A percentile compares a stretch with the other conserved stretches of the same genome.
Conservation (phyloP, 1,140 invertebrate genomes). For the Eriocheir sinensis region DNA sequence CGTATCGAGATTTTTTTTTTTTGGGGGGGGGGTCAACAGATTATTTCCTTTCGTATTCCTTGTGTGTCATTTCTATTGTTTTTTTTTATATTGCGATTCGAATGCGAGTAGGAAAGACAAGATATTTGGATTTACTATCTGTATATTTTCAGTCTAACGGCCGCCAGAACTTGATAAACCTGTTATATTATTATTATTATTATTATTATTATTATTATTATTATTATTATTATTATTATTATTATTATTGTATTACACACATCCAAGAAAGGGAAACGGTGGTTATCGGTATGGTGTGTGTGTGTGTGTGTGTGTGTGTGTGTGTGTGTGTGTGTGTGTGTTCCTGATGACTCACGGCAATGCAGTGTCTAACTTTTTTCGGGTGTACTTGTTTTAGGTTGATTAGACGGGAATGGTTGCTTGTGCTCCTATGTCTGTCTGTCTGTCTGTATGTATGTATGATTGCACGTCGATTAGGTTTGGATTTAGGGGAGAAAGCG, state of each 20-base stretch:
- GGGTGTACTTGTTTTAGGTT: background rate
- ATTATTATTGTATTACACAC: background rate
- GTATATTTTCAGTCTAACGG: too few species aligned
- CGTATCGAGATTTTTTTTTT: background rate
- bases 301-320: slow-evolving; percentile 3
- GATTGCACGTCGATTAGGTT: too few species aligned
- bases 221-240: slow-evolving; percentile 26
- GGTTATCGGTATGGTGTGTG: background rate
- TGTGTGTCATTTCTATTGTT: background rate
- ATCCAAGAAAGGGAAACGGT: too few species aligned
- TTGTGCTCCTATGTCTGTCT: background rate
- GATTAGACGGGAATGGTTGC: background rate
- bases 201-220: background rate
- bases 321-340: slow-evolving; percentile 11
- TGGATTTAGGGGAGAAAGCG: too few species aligned
- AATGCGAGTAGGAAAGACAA: too few species aligned
- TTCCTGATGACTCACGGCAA: background rate
- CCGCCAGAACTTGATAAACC: too few species aligned
- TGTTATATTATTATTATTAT: background rate
- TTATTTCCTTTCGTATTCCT: too few species aligned
- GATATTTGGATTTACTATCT: too few species aligned
- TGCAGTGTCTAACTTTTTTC: background rate
- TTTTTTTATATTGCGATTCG: background rate
- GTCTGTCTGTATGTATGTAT: too few species aligned
- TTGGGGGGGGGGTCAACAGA: too few species aligned